phyloP scores from a whole-genome alignment of 2,113 vertebrate genomes.

The Stercorarius parasiticus region DNA sequence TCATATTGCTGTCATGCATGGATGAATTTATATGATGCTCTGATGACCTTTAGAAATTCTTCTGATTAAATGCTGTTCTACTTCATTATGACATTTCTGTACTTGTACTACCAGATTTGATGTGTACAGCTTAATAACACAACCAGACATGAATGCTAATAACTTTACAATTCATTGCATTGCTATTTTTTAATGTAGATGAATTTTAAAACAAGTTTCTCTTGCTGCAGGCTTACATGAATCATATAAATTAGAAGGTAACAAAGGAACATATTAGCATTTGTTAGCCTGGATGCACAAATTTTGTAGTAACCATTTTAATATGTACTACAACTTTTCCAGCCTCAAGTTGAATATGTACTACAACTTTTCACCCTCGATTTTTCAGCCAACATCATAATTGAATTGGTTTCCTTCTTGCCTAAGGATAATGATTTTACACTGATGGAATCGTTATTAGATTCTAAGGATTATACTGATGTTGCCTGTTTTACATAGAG shows the following conservation, averaged over 20 bases:
- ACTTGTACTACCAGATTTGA: slow-evolving; percentile 75
- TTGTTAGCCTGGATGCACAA: slow-evolving; percentile 79
- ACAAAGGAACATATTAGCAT: slow-evolving; percentile 87
- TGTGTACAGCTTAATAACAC: slow-evolving; percentile 78
- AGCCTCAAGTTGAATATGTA: slow-evolving; percentile 79
- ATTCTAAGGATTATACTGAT: slow-evolving; percentile 68
- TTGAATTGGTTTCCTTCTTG: slow-evolving; percentile 76
- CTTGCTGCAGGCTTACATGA: slow-evolving; percentile 81
- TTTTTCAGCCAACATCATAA: slow-evolving; percentile 79
- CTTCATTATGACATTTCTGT: slow-evolving; percentile 77
- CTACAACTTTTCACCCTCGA: slow-evolving; percentile 76
- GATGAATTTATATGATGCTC: slow-evolving; percentile 69
- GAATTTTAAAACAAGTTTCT: slow-evolving; percentile 82
- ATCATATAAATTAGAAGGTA: slow-evolving; percentile 83
- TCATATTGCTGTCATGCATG: slow-evolving; percentile 56
- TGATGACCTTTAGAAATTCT: slow-evolving; percentile 77
- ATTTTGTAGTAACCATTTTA: slow-evolving; percentile 81
- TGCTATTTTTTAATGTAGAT: slow-evolving; percentile 76
- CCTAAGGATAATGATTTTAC: slow-evolving; percentile 73
- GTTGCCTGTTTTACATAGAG: slow-evolving; percentile 51
- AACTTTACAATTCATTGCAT: slow-evolving; percentile 78
- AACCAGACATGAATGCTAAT: slow-evolving; percentile 80
- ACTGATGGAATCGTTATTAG: slow-evolving; percentile 75
- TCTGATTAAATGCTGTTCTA: slow-evolving; percentile 74
- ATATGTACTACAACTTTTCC: slow-evolving; percentile 76